These are phyloP conservation scores for Bombus consobrinus DNA, from an alignment of 1,140 invertebrate species.

Conservation along the genomic window DNA sequence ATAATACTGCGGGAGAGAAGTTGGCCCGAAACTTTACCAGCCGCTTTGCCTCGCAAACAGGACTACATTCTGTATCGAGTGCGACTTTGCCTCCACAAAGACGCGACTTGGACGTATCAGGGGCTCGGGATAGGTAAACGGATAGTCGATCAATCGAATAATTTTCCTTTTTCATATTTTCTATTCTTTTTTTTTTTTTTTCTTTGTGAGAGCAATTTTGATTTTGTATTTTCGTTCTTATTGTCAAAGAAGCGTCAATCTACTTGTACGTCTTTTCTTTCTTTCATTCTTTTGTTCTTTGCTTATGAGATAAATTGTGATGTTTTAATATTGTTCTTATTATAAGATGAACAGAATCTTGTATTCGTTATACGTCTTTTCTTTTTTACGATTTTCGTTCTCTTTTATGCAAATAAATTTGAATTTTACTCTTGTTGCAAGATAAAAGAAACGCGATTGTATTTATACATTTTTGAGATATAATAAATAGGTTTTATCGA, in stretches of 20 bases:
- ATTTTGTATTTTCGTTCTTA: not conserved
- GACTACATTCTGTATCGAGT: constrained; percentile 13
- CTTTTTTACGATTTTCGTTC: too few species aligned
- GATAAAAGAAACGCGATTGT: not conserved
- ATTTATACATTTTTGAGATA: too few species aligned
- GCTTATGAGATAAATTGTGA: too few species aligned
- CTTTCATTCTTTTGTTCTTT: too few species aligned
- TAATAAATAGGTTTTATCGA: too few species aligned
- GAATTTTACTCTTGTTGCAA: not conserved
- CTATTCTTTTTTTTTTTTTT: not conserved
- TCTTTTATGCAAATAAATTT: not conserved
- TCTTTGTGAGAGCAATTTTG: not conserved
- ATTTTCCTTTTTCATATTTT: not conserved
- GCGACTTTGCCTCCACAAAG: constrained; percentile 38
- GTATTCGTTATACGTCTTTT: too few species aligned
- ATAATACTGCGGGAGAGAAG: constrained; percentile 67
- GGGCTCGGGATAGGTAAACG: not conserved
- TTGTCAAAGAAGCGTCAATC: not conserved
- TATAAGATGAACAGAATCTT: too few species aligned
- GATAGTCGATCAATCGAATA: not conserved
- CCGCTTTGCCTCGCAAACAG: constrained; percentile 49
- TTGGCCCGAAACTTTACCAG: constrained; percentile 63
- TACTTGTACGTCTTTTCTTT: too few species aligned
- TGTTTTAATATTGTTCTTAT: too few species aligned
- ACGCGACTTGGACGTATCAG: constrained; percentile 8